Percentiles rank a stretch among this genome's conserved stretches.
Evolutionary conservation across 2,113 vertebrate genomes (phyloP).

Genomic region (Agapornis roseicollis): DNA sequence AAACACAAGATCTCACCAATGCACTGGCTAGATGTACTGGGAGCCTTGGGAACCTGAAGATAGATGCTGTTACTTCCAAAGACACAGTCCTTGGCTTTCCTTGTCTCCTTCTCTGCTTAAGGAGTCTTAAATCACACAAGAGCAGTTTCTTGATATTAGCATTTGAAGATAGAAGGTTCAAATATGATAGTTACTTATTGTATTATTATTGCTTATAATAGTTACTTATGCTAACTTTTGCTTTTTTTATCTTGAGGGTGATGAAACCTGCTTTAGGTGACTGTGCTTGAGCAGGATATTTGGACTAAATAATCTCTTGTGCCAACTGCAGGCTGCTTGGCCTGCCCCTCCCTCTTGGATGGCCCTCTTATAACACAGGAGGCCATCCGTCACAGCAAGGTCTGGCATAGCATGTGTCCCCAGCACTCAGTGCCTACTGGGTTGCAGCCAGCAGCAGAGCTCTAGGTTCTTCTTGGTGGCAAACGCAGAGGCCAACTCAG

Average conservation of each 20-base stretch:
- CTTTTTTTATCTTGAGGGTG: too few species aligned
- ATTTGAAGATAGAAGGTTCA: neutral
- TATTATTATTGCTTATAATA: too few species aligned
- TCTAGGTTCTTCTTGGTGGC: constrained; percentile 54
- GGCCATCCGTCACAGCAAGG: neutral
- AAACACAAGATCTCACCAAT: neutral
- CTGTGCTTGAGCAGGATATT: too few species aligned
- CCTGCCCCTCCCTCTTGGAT: neutral
- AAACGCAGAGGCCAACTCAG: constrained; percentile 67
- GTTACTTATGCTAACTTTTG: too few species aligned
- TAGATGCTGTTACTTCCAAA: neutral
- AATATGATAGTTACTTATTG: too few species aligned
- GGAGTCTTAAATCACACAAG: neutral
- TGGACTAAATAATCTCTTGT: too few species aligned
- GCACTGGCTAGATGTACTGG: neutral
- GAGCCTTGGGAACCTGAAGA: neutral
- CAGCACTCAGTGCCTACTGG: constrained; percentile 63
- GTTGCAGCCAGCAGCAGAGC: constrained; percentile 67
- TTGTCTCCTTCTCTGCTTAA: neutral
- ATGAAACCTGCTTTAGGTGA: too few species aligned
- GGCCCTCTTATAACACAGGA: too few species aligned
- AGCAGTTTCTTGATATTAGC: neutral
- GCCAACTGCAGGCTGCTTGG: neutral
- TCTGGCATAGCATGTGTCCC: constrained; percentile 54
- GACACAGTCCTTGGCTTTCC: neutral